These are phyloP conservation scores for Vultur gryphus DNA, from an alignment of 2,797 vertebrate species.

Conservation along the genomic window DNA sequence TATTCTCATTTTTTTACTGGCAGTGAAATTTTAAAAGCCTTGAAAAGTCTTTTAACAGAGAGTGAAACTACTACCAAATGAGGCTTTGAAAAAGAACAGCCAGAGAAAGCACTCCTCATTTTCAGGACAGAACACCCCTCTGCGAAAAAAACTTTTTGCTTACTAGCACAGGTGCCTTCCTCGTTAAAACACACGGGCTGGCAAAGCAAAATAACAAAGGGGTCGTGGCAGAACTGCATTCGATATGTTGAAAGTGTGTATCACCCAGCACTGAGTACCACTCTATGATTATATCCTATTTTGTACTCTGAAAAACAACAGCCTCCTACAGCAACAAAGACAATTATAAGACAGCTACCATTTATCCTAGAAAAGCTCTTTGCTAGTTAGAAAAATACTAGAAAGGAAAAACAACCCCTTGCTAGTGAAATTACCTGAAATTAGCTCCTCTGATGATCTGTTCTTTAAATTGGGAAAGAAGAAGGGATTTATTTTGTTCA, in stretches of 20 bases:
- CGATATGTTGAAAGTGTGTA: neutral
- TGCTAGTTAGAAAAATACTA: neutral
- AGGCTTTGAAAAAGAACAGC: neutral
- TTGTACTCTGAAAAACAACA: neutral
- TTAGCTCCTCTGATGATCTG: neutral
- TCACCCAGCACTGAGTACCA: neutral
- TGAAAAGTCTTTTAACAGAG: neutral
- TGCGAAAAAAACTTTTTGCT: neutral
- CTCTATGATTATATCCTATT: neutral
- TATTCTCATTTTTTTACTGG: neutral
- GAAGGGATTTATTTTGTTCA: neutral
- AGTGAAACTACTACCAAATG: neutral
- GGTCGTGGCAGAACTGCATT: neutral
- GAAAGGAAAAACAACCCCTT: neutral
- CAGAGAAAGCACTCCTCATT: neutral
- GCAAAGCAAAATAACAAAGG: neutral
- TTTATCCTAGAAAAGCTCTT: constrained; percentile 2
- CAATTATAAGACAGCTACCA: neutral
- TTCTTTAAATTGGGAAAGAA: constrained; percentile 16
- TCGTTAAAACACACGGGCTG: neutral
- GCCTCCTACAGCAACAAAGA: neutral
- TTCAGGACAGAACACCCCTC: neutral
- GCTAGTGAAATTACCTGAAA: constrained; percentile 23
- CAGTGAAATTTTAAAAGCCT: neutral
- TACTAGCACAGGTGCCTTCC: neutral